Percentiles rank a stretch among this genome's conserved stretches.
phyloP scores from a whole-genome alignment of 1,140 invertebrate species.

The Apocrypta bakeri region DNA sequence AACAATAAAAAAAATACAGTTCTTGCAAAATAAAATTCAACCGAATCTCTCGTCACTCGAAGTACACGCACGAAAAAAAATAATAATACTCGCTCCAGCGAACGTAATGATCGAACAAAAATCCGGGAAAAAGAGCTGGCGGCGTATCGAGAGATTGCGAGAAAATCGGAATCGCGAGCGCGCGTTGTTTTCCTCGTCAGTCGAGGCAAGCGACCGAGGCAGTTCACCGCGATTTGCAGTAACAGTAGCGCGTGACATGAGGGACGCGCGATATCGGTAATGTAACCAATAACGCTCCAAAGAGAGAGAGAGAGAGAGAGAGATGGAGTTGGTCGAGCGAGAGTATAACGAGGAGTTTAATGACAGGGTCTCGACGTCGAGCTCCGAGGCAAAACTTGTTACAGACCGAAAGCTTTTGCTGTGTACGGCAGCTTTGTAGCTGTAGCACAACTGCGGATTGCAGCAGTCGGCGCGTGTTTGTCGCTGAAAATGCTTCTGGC shows the following conservation, averaged over 20 bases:
- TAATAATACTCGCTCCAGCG: neutral
- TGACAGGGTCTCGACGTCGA: conserved; percentile 61
- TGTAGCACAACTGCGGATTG: conserved; percentile 37
- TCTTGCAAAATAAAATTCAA: too few species aligned
- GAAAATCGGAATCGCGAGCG: neutral
- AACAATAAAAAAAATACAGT: too few species aligned
- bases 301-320: conserved; percentile 56
- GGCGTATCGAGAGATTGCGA: neutral
- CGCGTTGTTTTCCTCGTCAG: conserved; percentile 39
- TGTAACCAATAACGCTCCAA: conserved; percentile 63
- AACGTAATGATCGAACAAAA: neutral
- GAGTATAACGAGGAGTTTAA: conserved; percentile 65
- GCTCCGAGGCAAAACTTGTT: conserved; percentile 60
- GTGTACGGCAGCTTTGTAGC: neutral
- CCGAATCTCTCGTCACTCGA: too few species aligned
- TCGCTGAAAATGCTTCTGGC: conserved; percentile 25
- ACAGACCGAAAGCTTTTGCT: conserved; percentile 34
- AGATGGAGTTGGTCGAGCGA: conserved; percentile 51
- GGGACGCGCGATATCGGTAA: conserved; percentile 64
- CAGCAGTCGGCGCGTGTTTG: conserved; percentile 34
- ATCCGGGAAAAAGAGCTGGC: neutral
- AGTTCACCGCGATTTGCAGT: conserved; percentile 59
- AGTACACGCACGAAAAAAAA: neutral
- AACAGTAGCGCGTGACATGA: conserved; percentile 58
- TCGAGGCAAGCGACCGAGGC: conserved; percentile 53